These are phyloP conservation scores for Nothocercus julius DNA, from an alignment of 2,113 vertebrate genomes.

Conservation along the genomic window DNA sequence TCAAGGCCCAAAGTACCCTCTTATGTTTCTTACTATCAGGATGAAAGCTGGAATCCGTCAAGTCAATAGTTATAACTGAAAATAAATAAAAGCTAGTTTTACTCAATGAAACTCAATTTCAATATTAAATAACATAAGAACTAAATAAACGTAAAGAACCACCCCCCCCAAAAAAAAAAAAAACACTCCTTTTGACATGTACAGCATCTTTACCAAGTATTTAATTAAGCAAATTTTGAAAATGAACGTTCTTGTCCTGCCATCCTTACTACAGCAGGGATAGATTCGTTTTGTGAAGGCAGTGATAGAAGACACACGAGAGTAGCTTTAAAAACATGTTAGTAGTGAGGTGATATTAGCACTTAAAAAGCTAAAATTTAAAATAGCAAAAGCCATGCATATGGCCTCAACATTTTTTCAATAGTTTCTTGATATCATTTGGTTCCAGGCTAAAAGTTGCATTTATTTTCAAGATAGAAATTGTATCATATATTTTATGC, in stretches of 20 bases:
- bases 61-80: conserved; percentile 84
- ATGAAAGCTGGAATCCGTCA: conserved; percentile 79
- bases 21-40: conserved; percentile 82
- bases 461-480: neutral
- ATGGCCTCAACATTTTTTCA: neutral
- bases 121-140: neutral
- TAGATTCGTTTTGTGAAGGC: neutral
- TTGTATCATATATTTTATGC: neutral
- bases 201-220: neutral
- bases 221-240: neutral
- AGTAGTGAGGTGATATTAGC: neutral
- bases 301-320: neutral
- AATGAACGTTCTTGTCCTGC: neutral
- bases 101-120: neutral
- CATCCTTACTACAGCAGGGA: neutral
- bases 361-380: neutral
- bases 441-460: neutral
- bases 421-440: neutral
- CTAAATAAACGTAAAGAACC: neutral
- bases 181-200: neutral
- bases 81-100: conserved; percentile 21
- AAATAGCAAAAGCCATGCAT: neutral
- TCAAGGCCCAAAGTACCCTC: conserved; percentile 84
- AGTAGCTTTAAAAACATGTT: neutral
- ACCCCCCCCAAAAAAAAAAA: neutral